A percentile compares a stretch with the other conserved stretches of the same genome.
Evolutionary conservation across 2,888 invertebrate species (phyloP).

Genomic region (Hermodice carunculata): DNA sequence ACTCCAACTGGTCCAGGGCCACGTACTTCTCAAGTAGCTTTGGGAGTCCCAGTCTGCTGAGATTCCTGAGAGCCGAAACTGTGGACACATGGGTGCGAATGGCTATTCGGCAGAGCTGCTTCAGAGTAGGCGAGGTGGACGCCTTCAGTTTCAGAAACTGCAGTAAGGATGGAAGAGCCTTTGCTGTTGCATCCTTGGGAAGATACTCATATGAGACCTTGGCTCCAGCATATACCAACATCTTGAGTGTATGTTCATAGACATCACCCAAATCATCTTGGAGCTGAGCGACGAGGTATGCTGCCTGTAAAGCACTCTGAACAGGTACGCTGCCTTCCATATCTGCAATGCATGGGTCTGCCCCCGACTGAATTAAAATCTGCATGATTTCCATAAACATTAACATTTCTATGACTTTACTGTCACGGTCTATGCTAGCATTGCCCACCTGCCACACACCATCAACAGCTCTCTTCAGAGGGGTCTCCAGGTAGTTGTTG

Average conservation of each 20-base stretch:
- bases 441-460: constrained; percentile 12
- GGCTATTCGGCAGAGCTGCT: constrained; percentile 5
- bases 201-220: neutral
- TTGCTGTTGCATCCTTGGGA: neutral
- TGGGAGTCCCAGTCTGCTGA: too few species aligned
- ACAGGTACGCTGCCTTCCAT: neutral
- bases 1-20: too few species aligned
- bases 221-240: constrained; percentile 10
- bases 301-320: neutral
- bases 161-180: neutral
- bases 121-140: constrained; percentile 3
- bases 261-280: neutral
- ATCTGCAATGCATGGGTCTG: neutral
- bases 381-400: constrained; percentile 12
- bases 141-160: neutral
- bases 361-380: constrained; percentile 1
- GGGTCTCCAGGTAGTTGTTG: constrained; percentile 13
- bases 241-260: neutral
- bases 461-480: constrained; percentile 19
- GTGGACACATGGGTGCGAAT: too few species aligned
- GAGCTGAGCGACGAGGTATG: neutral
- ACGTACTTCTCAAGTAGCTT: too few species aligned
- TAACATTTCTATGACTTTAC: constrained; percentile 3
- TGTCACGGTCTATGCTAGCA: constrained; percentile 10
- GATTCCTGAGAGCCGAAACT: too few species aligned